Percentiles rank a stretch among this genome's conserved stretches.
These are phyloP conservation scores for Gortyna flavago DNA, from an alignment of 2,888 invertebrate genomes.

Conservation along the genomic window DNA sequence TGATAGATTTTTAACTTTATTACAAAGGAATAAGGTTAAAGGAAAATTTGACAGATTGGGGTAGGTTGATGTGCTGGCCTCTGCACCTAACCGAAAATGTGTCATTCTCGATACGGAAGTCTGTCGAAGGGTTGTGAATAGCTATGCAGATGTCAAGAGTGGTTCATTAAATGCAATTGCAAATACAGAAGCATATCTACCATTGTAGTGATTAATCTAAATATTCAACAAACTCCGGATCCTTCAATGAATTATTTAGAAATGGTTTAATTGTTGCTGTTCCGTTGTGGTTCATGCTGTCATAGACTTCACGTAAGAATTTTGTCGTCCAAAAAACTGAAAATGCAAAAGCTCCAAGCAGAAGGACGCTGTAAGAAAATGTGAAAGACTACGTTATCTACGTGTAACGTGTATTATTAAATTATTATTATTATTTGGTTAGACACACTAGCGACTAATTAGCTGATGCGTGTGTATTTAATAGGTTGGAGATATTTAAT, in stretches of 20 bases:
- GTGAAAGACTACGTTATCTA: conserved; percentile 31
- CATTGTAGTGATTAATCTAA: conserved; percentile 62
- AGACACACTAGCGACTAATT: no score
- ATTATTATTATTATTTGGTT: no score
- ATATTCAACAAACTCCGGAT: conserved; percentile 70
- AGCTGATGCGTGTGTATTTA: no score
- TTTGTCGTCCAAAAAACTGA: conserved; percentile 78
- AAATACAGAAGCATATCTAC: conserved; percentile 47
- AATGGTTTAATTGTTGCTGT: conserved; percentile 19
- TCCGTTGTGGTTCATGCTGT: conserved; percentile 8
- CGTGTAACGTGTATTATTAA: not conserved
- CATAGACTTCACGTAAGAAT: conserved; percentile 70
- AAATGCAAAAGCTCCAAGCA: conserved; percentile 77
- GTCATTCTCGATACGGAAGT: not conserved
- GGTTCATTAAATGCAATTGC: conserved; percentile 3
- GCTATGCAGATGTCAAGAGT: not conserved
- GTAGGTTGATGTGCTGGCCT: no score
- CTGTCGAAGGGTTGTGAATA: not conserved
- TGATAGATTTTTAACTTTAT: no score
- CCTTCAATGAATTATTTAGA: not conserved
- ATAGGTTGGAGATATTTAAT: no score
- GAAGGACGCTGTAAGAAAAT: conserved; percentile 71
- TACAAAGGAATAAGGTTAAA: no score
- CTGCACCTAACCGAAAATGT: not conserved
- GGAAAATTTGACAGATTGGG: no score